Base-by-base conservation (phyloP, 2,113 vertebrate species). In the Pyrgilauda ruficollis region DNA sequence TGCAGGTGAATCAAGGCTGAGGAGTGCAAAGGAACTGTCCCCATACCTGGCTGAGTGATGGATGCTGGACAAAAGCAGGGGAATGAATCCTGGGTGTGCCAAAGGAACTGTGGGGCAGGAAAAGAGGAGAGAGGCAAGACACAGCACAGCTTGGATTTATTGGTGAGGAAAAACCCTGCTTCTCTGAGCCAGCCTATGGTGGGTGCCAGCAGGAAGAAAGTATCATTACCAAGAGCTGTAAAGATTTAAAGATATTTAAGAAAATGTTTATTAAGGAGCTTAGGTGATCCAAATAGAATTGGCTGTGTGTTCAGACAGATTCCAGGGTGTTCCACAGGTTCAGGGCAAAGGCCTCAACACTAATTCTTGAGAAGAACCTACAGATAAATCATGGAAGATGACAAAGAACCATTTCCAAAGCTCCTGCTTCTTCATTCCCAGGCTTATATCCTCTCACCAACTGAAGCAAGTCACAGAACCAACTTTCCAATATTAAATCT, bases 401-500 rank as follows among this genome's bases (percentile, higher is more conserved):
- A 63, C 1, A 22, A 88, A 12, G 49, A 13, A 52, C 44, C 68
- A 46, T 62, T 88, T 72, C 83, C 74, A 93, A 58, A 94, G 52
- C 86, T 79, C 81, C 77, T 84, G 67, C 3, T 89, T 76, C 89
- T 74, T 68, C 84, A 84, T 87, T 93, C 44, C 52, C 56, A 72
- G 44, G 50, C 18, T 74, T 47, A 63, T 6, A 70, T 22, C 77
- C 78, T 83, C 68, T 69, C 93, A 89, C 82, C 84, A 83, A 69
- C 75, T 43, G 81, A 91, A 91, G 89, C 47, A 92, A 92, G 82
- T 68, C 94, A 94, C 35, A 74, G 69, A 87, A 70, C 76, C 91
- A 90, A 94, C 62, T 96, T 96, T 76, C 73, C 94, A 87, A 68
- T 93, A 89, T 96, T 70, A 95, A 94, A 86, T 96, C 95, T 92